These are phyloP conservation scores for Chrysolina oricalcia DNA, from an alignment of 2,888 invertebrate species.

Conservation along the genomic window DNA sequence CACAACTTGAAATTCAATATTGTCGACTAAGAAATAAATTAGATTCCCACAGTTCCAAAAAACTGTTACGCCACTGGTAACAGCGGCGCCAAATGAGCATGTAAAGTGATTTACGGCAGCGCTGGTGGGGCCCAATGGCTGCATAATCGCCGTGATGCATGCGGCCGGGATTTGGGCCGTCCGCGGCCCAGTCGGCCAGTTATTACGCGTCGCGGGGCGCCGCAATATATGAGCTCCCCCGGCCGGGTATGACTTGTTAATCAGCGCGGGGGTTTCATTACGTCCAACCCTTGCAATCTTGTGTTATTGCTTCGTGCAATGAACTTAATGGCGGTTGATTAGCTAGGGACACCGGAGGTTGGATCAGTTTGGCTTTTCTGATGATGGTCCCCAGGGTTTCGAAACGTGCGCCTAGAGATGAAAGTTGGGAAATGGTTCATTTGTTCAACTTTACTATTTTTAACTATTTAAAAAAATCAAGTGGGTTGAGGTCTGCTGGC, in stretches of 20 bases:
- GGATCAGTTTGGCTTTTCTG: neutral
- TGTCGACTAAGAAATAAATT: neutral
- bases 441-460: too few relatives aligned
- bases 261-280: conserved; percentile 53
- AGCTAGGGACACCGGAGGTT: neutral
- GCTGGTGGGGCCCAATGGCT: conserved; percentile 33
- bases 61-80: neutral
- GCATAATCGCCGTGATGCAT: conserved; percentile 47
- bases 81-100: conserved; percentile 57
- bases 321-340: conserved; percentile 7
- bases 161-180: conserved; percentile 38
- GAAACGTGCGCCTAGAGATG: too few relatives aligned
- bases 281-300: conserved; percentile 34
- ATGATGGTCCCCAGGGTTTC: too few relatives aligned
- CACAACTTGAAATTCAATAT: neutral
- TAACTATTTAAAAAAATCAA: too few relatives aligned
- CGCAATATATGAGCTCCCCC: conserved; percentile 63
- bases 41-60: neutral
- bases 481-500: too few relatives aligned
- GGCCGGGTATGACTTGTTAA: conserved; percentile 63
- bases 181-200: conserved; percentile 51
- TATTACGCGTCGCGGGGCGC: conserved; percentile 60
- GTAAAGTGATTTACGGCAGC: conserved; percentile 58
- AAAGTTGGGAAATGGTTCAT: too few relatives aligned
- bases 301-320: conserved; percentile 9